phyloP scores from a whole-genome alignment of 2,797 vertebrate species.

The Thripadectes ignobilis region DNA sequence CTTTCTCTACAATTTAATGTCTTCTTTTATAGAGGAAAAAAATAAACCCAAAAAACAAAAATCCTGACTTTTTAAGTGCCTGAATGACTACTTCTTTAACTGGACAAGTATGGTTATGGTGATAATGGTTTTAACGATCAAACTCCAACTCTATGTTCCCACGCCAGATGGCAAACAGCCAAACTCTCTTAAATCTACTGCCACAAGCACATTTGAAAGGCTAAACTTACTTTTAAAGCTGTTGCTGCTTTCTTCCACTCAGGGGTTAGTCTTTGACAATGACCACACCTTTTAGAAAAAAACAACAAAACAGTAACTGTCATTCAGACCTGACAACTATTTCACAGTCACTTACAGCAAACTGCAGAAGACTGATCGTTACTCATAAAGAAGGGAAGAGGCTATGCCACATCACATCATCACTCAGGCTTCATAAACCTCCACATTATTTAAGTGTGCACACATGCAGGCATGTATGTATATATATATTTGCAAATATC shows the following conservation, averaged over 20 bases:
- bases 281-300: slow-evolving; percentile 88
- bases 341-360: background rate
- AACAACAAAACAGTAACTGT: background rate
- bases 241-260: slow-evolving; percentile 97
- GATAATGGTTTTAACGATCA: background rate
- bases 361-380: background rate
- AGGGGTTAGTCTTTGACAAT: slow-evolving; percentile 88
- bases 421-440: background rate
- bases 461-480: background rate
- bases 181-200: background rate
- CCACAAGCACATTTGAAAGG: background rate
- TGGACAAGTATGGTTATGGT: background rate
- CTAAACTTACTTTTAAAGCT: slow-evolving; percentile 89
- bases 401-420: background rate
- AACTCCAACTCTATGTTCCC: background rate
- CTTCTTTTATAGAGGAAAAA: background rate
- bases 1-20: background rate
- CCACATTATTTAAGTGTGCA: background rate
- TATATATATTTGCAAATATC: too few species aligned
- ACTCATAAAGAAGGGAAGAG: background rate
- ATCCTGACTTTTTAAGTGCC: background rate
- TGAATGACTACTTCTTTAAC: background rate
- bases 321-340: background rate
- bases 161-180: background rate
- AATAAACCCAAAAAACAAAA: background rate